Evolutionary conservation across 2,797 vertebrate species (phyloP).

Genomic region (Molothrus aeneus): DNA sequence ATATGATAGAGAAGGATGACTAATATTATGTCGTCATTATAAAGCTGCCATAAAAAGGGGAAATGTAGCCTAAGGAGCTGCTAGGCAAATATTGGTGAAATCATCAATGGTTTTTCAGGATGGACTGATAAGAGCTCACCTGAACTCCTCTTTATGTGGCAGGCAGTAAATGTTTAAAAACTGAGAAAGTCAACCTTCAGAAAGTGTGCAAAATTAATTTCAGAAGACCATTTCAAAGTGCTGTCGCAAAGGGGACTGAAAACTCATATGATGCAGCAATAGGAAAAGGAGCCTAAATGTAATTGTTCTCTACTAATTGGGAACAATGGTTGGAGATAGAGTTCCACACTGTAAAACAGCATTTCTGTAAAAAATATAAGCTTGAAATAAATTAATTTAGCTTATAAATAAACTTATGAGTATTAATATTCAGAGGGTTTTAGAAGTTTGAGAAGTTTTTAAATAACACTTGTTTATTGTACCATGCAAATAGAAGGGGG

Average conservation of each 20-base stretch:
- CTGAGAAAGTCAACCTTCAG: background rate
- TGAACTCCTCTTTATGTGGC: background rate
- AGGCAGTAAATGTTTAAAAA: background rate
- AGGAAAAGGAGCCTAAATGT: background rate
- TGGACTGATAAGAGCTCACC: background rate
- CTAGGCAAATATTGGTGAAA: background rate
- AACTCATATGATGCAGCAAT: background rate
- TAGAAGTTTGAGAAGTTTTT: background rate
- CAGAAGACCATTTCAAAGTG: background rate
- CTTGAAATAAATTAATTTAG: background rate
- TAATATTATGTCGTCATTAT: background rate
- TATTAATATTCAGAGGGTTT: background rate
- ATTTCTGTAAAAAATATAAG: background rate
- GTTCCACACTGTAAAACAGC: background rate
- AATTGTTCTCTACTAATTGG: background rate
- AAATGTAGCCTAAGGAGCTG: background rate
- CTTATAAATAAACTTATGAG: background rate
- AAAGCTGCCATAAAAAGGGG: background rate
- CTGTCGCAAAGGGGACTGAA: background rate
- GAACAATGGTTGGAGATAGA: background rate
- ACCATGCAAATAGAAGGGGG: accelerated
- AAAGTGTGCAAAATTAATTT: background rate
- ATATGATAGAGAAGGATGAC: background rate
- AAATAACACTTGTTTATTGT: background rate
- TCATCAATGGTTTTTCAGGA: background rate